These are phyloP conservation scores for Ceriagrion tenellum DNA, from an alignment of 2,888 invertebrate genomes.

Conservation along the genomic window DNA sequence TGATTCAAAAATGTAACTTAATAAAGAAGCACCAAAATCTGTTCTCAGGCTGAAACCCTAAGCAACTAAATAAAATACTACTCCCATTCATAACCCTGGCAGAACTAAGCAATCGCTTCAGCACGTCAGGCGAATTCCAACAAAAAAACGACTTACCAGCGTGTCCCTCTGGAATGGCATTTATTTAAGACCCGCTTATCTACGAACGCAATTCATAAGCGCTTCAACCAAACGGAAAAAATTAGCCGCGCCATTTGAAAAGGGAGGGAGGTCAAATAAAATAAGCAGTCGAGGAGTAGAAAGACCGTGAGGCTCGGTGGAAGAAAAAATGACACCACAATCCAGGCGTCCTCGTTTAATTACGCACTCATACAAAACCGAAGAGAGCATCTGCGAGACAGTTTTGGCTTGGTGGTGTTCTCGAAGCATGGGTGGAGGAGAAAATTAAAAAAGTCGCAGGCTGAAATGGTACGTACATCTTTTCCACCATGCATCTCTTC, in stretches of 20 bases:
- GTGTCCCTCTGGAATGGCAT: background rate
- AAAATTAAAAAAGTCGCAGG: background rate
- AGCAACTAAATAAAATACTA: background rate
- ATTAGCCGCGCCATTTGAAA: background rate
- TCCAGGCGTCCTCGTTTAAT: constrained; percentile 10
- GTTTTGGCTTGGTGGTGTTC: background rate
- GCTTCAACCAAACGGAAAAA: background rate
- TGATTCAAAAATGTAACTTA: no score
- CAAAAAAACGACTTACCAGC: background rate
- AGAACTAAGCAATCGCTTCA: background rate
- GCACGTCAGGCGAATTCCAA: background rate
- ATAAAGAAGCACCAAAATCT: background rate
- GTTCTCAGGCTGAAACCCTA: background rate
- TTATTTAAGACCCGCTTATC: background rate
- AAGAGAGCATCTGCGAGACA: constrained; percentile 42
- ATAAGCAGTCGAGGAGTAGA: background rate
- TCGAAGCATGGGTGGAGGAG: background rate
- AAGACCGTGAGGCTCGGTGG: background rate
- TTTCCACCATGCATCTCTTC: background rate
- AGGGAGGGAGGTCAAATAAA: background rate
- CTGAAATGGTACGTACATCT: background rate
- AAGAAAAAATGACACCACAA: background rate
- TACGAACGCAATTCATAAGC: background rate
- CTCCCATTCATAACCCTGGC: background rate
- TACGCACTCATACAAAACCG: background rate